Base-by-base conservation (phyloP, 1,140 invertebrate genomes). In the Lepidostoma basale region DNA sequence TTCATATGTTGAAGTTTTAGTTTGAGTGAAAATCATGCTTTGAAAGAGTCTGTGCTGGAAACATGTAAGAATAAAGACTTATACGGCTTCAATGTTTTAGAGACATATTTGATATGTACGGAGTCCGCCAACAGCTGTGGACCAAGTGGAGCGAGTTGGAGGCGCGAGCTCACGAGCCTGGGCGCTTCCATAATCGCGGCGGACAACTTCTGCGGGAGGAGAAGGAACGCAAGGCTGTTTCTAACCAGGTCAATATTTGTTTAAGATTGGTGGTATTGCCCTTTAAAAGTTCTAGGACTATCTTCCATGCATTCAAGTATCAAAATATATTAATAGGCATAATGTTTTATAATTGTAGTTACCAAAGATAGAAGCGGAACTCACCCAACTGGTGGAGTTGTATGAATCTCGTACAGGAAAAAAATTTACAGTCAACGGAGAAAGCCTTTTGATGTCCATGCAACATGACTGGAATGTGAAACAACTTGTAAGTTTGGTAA, bases 181-280 rank as follows among this genome's bases (percentile, higher is more conserved):
- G 90, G 69, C 85, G 94, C 2, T 94, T 90, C 75, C 88, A 93
- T 65, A 94, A 95, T 79, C 85, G 94, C 42, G 93, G 93, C 4
- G 93, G 93, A 0, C 89, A 92, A 70, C 81, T 96, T 6, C 79
- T 96, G 0, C 84, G 86, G 23, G 93, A 96, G 76, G 94, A 96
- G 78, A 93, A 90, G 73, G 90, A 92, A 73, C 83, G 93, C 8
- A 95, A 93, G 76, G 75, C 76, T 5, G 81, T 87, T 25, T 77
- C 86, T 1, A 85, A 83, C 25, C 89, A 88, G 75, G 83, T 84
- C 58, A 54, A 63, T 47, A 6, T 59, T 65, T 20, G 18, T 42
- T 58, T 33, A 9, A 74, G 63, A 62, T 68, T 54, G n/a, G n/a
- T n/a, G 59, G 64, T 18, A 30, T 69, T 30, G 62, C 70, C 3